phyloP scores from a whole-genome alignment of 2,113 vertebrate species.

The Felis chaus region DNA sequence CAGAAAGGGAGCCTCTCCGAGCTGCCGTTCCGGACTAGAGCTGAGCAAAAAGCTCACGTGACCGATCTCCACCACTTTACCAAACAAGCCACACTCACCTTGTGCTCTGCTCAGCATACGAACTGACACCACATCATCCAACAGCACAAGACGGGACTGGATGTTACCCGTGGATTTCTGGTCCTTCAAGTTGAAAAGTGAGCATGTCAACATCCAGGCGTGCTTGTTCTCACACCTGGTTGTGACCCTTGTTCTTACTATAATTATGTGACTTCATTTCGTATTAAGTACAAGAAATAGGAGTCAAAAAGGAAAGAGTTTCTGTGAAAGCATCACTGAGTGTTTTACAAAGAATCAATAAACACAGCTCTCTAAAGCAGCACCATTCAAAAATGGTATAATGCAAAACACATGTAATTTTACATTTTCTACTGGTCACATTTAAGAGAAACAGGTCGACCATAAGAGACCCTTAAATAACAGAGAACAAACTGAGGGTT shows the following conservation, averaged over 20 bases:
- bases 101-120: neutral
- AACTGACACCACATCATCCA: neutral
- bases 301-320: neutral
- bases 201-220: neutral
- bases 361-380: neutral
- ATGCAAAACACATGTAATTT: neutral
- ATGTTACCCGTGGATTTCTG: neutral
- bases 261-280: neutral
- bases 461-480: too few species aligned
- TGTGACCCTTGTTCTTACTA: neutral
- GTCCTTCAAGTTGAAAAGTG: neutral
- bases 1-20: neutral
- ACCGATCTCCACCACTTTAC: neutral
- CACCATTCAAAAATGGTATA: neutral
- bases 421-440: neutral
- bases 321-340: neutral
- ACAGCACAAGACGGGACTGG: neutral
- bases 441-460: neutral
- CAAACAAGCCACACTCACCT: neutral
- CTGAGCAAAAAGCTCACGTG: neutral
- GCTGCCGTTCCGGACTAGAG: neutral
- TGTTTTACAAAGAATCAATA: neutral
- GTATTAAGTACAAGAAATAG: neutral
- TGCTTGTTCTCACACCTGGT: neutral
- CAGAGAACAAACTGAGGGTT: too few species aligned